Base-by-base conservation (phyloP, 2,113 vertebrate species). In the Megalops atlanticus region DNA sequence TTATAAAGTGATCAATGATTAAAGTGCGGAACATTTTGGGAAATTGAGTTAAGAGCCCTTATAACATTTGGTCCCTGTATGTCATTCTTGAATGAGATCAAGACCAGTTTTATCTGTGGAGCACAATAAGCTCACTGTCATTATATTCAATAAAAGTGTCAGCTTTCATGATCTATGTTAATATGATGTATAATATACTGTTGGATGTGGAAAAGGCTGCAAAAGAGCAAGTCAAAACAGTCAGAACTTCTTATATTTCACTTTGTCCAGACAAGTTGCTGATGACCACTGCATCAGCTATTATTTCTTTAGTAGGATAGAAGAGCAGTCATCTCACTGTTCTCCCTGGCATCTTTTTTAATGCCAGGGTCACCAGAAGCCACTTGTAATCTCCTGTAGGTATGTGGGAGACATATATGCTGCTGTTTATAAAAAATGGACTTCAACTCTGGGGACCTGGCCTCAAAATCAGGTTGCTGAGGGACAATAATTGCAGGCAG, bases 91-190 rank as follows among this genome's bases (percentile, higher is more conserved):
- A 83, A 92, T 93, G 91, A 85, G 90, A 93, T 94, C 93, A 92
- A 84, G 81, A 87, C 83, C 80, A 90, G 88, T 91, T 92, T 92
- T 93, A 93, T 92, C 92, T 93, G 91, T 92, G 92, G 92, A 89
- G 89, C 77, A 72, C 82, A 73, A 85, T 87, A 86, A 87, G 81
- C 86, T 86, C 76, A 69, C 84, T 84, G 87, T 93, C 92, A 92
- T 94, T 91, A 92, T 93, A 94, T 92, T 89, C 88, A 93, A 93
- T 93, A 92, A 92, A 94, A 92, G 88, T 87, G 91, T 91, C 91
- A 93, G 76, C 85, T 54, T 81, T 31, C 82, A 83, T 81, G 75
- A 80, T 85, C 83, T 85, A 88, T 86, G 89, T 93, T 92, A 88
- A 87, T 91, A 91, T 89, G 87, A 88, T 81, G 89, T 91, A 88